A percentile compares a stretch with the other conserved stretches of the same genome.
phyloP scores from a whole-genome alignment of 2,888 invertebrate genomes.

The Diabrotica balteata region DNA sequence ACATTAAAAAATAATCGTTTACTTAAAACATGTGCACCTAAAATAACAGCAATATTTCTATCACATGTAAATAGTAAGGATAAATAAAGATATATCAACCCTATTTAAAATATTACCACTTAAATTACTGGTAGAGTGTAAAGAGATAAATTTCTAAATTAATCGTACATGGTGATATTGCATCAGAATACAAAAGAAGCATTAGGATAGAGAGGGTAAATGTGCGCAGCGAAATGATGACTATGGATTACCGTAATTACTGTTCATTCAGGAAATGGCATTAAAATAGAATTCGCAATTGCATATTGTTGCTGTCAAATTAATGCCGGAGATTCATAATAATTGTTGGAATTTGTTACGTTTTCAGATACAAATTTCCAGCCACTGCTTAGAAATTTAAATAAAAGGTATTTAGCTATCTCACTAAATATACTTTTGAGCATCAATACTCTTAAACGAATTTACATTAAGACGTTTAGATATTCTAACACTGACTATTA shows the following conservation, averaged over 20 bases:
- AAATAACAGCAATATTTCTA: no score
- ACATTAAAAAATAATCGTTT: no score
- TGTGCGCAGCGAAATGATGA: constrained; percentile 34
- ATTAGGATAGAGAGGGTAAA: constrained; percentile 28
- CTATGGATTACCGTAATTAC: constrained; percentile 41
- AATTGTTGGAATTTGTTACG: constrained; percentile 21
- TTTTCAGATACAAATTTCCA: constrained; percentile 11
- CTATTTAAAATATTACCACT: no score
- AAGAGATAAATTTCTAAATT: constrained; percentile 21
- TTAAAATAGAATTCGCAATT: constrained; percentile 37
- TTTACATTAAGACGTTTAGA: no score
- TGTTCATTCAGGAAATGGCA: constrained; percentile 39
- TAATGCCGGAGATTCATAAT: constrained; percentile 23
- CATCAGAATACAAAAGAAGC: constrained; percentile 29
- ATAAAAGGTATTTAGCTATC: background rate
- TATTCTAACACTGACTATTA: no score
- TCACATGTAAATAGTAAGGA: background rate
- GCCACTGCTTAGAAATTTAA: background rate
- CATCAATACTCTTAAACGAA: no score
- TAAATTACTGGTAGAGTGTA: background rate
- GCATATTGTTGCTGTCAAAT: constrained; percentile 24
- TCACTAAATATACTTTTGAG: background rate
- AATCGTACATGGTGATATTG: constrained; percentile 10
- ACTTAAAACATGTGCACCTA: no score
- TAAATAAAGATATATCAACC: no score